phyloP scores from a whole-genome alignment of 2,797 vertebrate genomes.

The Sebastes wilsoni region DNA sequence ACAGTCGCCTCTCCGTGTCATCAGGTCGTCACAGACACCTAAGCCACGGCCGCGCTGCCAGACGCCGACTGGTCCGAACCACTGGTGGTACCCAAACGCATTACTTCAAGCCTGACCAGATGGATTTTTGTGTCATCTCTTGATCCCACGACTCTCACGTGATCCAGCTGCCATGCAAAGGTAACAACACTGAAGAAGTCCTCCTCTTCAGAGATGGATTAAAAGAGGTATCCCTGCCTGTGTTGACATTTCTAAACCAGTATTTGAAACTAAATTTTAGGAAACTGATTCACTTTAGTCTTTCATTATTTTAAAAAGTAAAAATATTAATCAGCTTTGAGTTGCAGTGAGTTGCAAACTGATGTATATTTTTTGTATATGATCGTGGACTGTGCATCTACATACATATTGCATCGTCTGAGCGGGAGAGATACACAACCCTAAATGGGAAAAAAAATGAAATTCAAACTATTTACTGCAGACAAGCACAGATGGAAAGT shows the following conservation, averaged over 20 bases:
- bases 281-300: neutral
- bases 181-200: neutral
- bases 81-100: too few species aligned
- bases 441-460: neutral
- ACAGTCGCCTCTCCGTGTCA: fast-evolving
- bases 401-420: neutral
- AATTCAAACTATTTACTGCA: neutral
- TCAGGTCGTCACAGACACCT: too few species aligned
- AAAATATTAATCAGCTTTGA: neutral
- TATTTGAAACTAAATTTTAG: neutral
- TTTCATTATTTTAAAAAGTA: neutral
- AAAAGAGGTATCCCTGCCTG: neutral
- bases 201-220: neutral
- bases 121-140: too few species aligned
- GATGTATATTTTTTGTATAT: neutral
- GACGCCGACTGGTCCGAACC: too few species aligned
- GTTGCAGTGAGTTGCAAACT: neutral
- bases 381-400: neutral
- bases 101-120: too few species aligned
- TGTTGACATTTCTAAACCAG: neutral
- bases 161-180: neutral
- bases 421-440: neutral
- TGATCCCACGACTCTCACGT: neutral
- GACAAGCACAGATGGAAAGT: neutral
- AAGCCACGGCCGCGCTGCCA: too few species aligned